These are phyloP conservation scores for Ametastegia equiseti DNA, from an alignment of 2,888 invertebrate genomes.

Conservation along the genomic window DNA sequence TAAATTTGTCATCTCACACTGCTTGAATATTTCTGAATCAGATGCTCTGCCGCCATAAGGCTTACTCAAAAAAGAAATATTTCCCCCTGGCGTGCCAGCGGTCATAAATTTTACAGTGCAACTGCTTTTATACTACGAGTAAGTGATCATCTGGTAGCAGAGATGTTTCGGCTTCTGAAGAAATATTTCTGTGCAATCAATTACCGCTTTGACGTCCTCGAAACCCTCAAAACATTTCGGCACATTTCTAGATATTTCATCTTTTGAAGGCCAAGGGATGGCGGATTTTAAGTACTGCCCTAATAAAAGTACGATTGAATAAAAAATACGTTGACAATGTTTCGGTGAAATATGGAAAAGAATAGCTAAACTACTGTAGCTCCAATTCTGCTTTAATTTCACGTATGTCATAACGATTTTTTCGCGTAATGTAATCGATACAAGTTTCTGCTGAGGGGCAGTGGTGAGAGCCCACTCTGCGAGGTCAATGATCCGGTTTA, in stretches of 20 bases:
- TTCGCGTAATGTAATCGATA: neutral
- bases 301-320: conserved; percentile 44
- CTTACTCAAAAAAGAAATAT: conserved; percentile 52
- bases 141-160: conserved; percentile 41
- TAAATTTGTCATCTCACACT: conserved; percentile 5
- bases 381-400: conserved; percentile 52
- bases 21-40: conserved; percentile 49
- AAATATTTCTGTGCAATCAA: conserved; percentile 30
- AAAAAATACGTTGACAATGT: conserved; percentile 41
- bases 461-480: conserved; percentile 7
- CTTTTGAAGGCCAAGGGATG: neutral
- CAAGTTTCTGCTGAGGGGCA: neutral
- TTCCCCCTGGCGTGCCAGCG: conserved; percentile 50
- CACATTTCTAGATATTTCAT: neutral
- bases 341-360: conserved; percentile 36
- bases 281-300: conserved; percentile 15
- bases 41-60: conserved; percentile 52
- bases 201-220: neutral
- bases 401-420: conserved; percentile 46
- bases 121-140: conserved; percentile 50
- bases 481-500: neutral
- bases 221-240: conserved; percentile 17
- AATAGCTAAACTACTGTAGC: conserved; percentile 48
- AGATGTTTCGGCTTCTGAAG: conserved; percentile 12
- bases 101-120: conserved; percentile 18